Evolutionary conservation across 2,888 invertebrate genomes (phyloP).

Genomic region (Cosmorhoe ocellata): DNA sequence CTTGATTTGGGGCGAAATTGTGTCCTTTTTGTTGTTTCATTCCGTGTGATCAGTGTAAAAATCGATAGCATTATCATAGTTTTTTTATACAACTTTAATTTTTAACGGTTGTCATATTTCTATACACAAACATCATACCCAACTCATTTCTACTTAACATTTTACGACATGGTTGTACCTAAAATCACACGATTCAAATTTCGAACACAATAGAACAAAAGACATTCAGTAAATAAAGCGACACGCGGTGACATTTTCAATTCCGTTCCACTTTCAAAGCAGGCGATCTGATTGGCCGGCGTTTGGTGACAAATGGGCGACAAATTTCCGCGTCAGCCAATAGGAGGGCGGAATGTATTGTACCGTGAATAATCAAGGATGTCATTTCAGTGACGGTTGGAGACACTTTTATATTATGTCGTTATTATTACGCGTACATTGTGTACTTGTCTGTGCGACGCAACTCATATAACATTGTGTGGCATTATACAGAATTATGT

Average conservation of each 20-base stretch:
- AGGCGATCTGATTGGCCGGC: constrained; percentile 59
- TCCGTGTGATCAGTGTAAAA: constrained; percentile 72
- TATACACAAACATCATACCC: constrained; percentile 20
- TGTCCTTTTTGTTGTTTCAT: constrained; percentile 79
- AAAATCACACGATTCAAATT: constrained; percentile 26
- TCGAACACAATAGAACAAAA: constrained; percentile 43
- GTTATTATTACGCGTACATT: constrained; percentile 9
- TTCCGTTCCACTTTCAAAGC: constrained; percentile 61
- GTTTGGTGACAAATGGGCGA: constrained; percentile 81
- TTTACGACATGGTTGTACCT: constrained; percentile 37
- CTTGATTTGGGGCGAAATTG: constrained; percentile 76
- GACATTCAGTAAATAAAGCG: constrained; percentile 53
- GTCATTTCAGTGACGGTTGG: constrained; percentile 38
- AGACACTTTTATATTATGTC: constrained; percentile 26
- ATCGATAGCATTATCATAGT: constrained; percentile 54
- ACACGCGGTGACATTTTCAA: constrained; percentile 67
- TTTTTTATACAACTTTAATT: constrained; percentile 27
- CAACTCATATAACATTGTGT: constrained; percentile 8
- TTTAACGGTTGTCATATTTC: constrained; percentile 41
- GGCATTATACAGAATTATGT: constrained; percentile 5
- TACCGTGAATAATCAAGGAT: constrained; percentile 52
- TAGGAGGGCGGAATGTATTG: constrained; percentile 48
- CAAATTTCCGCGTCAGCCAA: constrained; percentile 64
- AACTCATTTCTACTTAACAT: background rate
- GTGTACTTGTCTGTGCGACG: constrained; percentile 1